Conservation (phyloP, 2,113 vertebrate species). For the Cyprinus carpio region DNA sequence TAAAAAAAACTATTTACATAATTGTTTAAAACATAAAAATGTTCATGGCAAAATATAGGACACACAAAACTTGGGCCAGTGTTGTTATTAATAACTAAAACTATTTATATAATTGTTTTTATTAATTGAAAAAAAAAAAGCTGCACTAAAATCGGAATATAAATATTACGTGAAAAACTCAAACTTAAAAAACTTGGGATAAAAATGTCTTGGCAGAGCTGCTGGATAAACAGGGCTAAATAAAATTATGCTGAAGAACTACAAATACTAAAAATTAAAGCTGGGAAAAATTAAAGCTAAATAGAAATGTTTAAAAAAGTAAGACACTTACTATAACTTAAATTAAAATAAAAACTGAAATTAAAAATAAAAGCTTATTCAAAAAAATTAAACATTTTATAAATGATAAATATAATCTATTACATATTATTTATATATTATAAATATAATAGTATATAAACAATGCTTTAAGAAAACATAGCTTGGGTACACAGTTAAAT, state of each 20-base stretch:
- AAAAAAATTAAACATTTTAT: not conserved
- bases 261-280: not conserved
- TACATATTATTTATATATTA: too few species aligned
- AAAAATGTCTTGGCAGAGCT: too few species aligned
- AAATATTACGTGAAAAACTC: not conserved
- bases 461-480: not conserved
- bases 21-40: not conserved
- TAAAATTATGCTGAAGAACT: not conserved
- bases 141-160: not conserved
- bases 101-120: not conserved
- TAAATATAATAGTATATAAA: not conserved
- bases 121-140: not conserved
- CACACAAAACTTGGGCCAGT: not conserved
- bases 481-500: not conserved
- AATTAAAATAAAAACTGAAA: too few species aligned
- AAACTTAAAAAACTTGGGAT: too few species aligned
- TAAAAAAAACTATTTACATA: not conserved
- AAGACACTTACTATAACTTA: slow-evolving; percentile 17
- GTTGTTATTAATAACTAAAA: not conserved
- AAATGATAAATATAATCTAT: too few species aligned
- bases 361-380: too few species aligned
- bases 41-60: not conserved
- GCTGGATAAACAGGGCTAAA: too few species aligned
- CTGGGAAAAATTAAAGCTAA: too few species aligned
- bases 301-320: not conserved